These are phyloP conservation scores for Andrena camellia DNA, from an alignment of 2,888 invertebrate species.

Conservation along the genomic window DNA sequence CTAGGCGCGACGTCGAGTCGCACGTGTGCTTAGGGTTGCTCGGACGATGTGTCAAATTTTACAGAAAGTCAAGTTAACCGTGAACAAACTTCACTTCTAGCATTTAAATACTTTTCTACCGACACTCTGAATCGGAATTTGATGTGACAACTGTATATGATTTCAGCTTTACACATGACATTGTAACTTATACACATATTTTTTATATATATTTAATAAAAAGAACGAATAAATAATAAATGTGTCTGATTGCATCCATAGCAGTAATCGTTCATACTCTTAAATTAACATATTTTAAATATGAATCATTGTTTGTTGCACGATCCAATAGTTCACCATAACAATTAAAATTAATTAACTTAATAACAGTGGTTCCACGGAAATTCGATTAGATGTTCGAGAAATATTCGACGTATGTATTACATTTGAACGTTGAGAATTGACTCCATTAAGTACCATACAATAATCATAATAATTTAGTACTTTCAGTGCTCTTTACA, in stretches of 20 bases:
- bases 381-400: slow-evolving; percentile 16
- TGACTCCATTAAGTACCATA: slow-evolving; percentile 73
- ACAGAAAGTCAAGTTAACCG: too few species aligned
- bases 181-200: slow-evolving; percentile 85
- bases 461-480: slow-evolving; percentile 74
- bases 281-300: slow-evolving; percentile 4
- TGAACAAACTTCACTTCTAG: slow-evolving; percentile 21
- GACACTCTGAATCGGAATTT: slow-evolving; percentile 49
- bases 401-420: slow-evolving; percentile 25
- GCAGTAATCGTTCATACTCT: slow-evolving; percentile 11
- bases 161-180: slow-evolving; percentile 82
- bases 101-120: slow-evolving; percentile 61
- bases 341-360: slow-evolving; percentile 12
- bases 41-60: too few species aligned
- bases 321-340: slow-evolving; percentile 10
- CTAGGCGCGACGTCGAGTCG: too few species aligned
- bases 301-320: slow-evolving; percentile 24
- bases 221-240: slow-evolving; percentile 69
- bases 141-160: slow-evolving; percentile 73
- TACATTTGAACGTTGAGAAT: slow-evolving; percentile 57
- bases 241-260: slow-evolving; percentile 16
- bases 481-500: slow-evolving; percentile 66
- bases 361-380: slow-evolving; percentile 11
- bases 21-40: too few species aligned
- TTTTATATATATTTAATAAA: slow-evolving; percentile 85